Conservation (phyloP, 2,797 vertebrate genomes). For the Crocidura indochinensis region DNA sequence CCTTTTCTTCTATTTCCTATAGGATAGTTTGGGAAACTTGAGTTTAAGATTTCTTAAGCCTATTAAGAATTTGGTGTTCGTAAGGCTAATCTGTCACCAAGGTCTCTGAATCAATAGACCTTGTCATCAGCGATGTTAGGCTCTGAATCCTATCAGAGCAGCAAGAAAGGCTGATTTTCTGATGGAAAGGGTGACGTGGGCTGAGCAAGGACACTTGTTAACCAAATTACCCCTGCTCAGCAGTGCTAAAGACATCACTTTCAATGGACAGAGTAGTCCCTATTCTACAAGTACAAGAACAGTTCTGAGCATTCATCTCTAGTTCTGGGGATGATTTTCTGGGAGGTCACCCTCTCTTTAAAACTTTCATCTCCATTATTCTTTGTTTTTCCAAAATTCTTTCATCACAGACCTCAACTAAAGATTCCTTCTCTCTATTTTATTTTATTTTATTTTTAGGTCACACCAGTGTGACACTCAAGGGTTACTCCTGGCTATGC, state of each 20-base stretch:
- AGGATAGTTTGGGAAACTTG: neutral
- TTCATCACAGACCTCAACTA: neutral
- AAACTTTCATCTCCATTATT: neutral
- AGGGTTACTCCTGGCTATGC: too few species aligned
- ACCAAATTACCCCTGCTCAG: neutral
- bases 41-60: too few species aligned
- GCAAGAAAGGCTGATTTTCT: conserved; percentile 1
- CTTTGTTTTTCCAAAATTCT: neutral
- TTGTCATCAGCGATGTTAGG: neutral
- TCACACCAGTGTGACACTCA: too few species aligned
- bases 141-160: neutral
- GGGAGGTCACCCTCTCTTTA: neutral
- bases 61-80: conserved; percentile 13
- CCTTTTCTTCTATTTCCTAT: too few species aligned
- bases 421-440: neutral
- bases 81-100: neutral
- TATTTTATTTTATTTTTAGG: neutral
- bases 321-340: neutral
- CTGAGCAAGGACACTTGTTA: neutral
- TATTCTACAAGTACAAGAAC: neutral
- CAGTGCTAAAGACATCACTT: conserved; percentile 14
- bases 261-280: neutral
- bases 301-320: neutral
- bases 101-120: neutral
- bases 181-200: neutral